These are phyloP conservation scores for Embidobia sp. DNA, from an alignment of 2,888 invertebrate species.

Conservation along the genomic window DNA sequence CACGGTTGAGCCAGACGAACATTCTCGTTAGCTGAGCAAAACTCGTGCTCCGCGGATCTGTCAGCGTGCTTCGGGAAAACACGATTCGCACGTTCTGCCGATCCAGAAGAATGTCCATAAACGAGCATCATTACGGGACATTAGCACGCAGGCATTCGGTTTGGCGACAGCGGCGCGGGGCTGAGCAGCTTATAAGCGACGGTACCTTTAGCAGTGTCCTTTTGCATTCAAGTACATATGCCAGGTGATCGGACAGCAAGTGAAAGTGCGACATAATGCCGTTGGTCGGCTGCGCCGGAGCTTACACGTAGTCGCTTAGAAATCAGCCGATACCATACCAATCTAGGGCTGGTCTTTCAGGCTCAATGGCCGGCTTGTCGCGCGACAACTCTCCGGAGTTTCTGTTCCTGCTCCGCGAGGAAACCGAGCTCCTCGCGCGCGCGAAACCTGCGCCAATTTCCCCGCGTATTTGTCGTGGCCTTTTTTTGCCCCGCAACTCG, in stretches of 20 bases:
- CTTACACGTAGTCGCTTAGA: slow-evolving; percentile 60
- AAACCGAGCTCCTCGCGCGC: no score
- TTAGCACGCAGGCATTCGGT: background rate
- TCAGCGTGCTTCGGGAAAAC: background rate
- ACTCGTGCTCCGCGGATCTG: background rate
- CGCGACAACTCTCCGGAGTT: slow-evolving; percentile 37
- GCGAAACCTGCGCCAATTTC: no score
- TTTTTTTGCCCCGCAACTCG: no score
- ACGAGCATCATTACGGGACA: slow-evolving; percentile 21
- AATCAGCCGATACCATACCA: slow-evolving; percentile 63
- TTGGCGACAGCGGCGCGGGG: slow-evolving; percentile 7
- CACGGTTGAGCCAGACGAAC: background rate
- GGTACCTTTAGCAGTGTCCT: slow-evolving; percentile 51
- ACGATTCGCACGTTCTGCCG: background rate
- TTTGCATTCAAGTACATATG: slow-evolving; percentile 51
- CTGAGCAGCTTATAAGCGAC: slow-evolving; percentile 42
- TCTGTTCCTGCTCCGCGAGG: slow-evolving; percentile 44
- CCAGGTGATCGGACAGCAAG: slow-evolving; percentile 70
- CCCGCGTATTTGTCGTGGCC: no score
- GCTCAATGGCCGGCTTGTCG: slow-evolving; percentile 28
- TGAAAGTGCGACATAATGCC: slow-evolving; percentile 70
- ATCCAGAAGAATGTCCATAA: slow-evolving; percentile 9
- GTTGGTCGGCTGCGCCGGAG: slow-evolving; percentile 33
- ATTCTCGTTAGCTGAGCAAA: slow-evolving; percentile 18
- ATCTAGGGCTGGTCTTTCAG: slow-evolving; percentile 62